These are phyloP conservation scores for Brachirus orientalis DNA, from an alignment of 2,113 vertebrate genomes.

Conservation along the genomic window DNA sequence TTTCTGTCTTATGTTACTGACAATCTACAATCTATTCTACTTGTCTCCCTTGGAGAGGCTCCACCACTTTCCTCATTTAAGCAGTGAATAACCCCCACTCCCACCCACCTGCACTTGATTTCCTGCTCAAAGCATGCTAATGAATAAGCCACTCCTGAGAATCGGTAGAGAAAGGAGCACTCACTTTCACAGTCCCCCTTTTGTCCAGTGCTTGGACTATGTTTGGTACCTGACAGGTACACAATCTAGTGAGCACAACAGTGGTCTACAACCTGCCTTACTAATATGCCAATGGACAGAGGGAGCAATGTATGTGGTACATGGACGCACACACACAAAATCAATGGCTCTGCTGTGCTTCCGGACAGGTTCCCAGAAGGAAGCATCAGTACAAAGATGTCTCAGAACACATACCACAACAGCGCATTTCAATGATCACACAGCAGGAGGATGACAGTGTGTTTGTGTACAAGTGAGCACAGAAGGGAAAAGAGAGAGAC, in stretches of 20 bases:
- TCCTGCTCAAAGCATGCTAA: constrained; percentile 57
- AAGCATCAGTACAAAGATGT: constrained; percentile 68
- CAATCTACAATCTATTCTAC: constrained; percentile 14
- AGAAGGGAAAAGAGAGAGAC: constrained; percentile 39
- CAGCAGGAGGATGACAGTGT: constrained; percentile 49
- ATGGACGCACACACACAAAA: constrained; percentile 10
- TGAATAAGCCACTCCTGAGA: constrained; percentile 51
- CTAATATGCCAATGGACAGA: constrained; percentile 62
- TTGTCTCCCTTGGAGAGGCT: constrained; percentile 5
- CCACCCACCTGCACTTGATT: constrained; percentile 28
- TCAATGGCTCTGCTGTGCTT: constrained; percentile 59
- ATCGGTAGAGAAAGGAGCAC: constrained; percentile 16
- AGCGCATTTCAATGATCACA: constrained; percentile 61
- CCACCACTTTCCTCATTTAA: constrained; percentile 13
- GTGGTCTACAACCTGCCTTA: constrained; percentile 19
- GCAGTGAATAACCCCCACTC: constrained; percentile 4
- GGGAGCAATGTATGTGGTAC: constrained; percentile 9
- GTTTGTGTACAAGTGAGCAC: constrained; percentile 38
- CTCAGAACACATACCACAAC: constrained; percentile 70
- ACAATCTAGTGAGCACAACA: constrained; percentile 34
- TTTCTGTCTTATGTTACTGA: constrained; percentile 39
- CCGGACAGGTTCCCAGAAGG: constrained; percentile 65
- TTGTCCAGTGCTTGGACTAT: constrained; percentile 6
- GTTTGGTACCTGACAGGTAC: constrained; percentile 25
- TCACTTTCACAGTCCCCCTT: constrained; percentile 33